Conservation (phyloP, 2,113 vertebrate species). For the Trochalopteron elliotii region DNA sequence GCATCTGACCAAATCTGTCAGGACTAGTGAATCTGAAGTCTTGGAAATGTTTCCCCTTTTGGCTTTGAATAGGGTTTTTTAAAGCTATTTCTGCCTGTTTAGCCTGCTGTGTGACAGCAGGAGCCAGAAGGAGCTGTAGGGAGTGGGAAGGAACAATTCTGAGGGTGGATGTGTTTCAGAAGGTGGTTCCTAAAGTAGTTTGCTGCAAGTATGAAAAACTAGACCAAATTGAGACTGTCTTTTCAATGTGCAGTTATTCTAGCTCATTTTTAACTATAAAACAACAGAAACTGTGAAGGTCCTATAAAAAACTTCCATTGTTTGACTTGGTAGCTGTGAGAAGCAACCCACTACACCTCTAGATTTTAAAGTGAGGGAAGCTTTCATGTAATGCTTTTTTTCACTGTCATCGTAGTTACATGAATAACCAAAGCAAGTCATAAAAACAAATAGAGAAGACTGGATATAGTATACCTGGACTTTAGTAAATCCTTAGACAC, state of each 20-base stretch:
- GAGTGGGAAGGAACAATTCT: constrained; percentile 7
- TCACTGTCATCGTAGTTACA: background rate
- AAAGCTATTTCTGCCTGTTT: background rate
- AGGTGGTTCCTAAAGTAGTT: constrained; percentile 27
- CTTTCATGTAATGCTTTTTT: background rate
- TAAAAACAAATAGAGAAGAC: background rate
- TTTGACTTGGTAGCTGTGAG: background rate
- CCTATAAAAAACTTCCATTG: background rate
- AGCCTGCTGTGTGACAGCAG: background rate
- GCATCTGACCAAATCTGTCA: background rate
- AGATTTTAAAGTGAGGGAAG: background rate
- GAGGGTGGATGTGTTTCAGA: constrained; percentile 8
- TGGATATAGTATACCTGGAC: background rate
- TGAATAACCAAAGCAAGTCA: background rate
- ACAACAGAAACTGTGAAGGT: background rate
- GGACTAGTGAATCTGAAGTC: background rate
- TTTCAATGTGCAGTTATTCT: background rate
- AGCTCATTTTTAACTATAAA: background rate
- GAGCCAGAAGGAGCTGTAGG: background rate
- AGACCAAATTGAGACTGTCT: background rate
- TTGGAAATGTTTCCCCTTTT: background rate
- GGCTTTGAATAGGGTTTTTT: background rate
- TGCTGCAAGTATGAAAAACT: background rate
- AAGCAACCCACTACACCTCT: background rate
- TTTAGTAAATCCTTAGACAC: background rate